Evolutionary conservation across 2,888 invertebrate species (phyloP).

Genomic region (Aspidiotus destructor): DNA sequence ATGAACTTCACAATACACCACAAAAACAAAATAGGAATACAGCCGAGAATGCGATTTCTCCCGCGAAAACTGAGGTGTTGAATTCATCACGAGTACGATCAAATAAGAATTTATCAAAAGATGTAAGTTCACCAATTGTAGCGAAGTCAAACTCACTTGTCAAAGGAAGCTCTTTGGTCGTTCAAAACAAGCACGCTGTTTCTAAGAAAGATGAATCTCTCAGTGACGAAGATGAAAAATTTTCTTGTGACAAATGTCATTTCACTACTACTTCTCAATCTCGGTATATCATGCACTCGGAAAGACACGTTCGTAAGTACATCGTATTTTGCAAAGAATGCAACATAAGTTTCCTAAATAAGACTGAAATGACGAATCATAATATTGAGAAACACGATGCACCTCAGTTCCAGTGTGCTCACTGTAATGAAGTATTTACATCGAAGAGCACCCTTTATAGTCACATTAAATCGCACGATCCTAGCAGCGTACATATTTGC

Average conservation of each 20-base stretch:
- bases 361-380: conserved; percentile 34
- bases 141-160: neutral
- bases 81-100: conserved; percentile 3
- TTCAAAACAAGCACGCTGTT: neutral
- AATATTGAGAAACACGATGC: conserved; percentile 35
- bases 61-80: neutral
- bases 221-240: conserved; percentile 12
- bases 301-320: conserved; percentile 34
- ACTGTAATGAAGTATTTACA: conserved; percentile 34
- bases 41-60: neutral
- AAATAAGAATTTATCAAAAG: neutral
- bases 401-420: conserved; percentile 35
- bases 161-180: neutral
- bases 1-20: too few relatives aligned
- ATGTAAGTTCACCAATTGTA: neutral
- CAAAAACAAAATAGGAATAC: too few relatives aligned
- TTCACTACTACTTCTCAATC: conserved; percentile 34
- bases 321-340: conserved; percentile 34
- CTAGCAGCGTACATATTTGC: conserved; percentile 34
- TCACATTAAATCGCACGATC: conserved; percentile 35
- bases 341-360: conserved; percentile 34
- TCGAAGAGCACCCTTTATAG: conserved; percentile 35
- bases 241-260: conserved; percentile 34
- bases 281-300: conserved; percentile 34
- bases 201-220: conserved; percentile 32